phyloP scores from a whole-genome alignment of 2,888 invertebrate genomes.

The Cordilura impudica region DNA sequence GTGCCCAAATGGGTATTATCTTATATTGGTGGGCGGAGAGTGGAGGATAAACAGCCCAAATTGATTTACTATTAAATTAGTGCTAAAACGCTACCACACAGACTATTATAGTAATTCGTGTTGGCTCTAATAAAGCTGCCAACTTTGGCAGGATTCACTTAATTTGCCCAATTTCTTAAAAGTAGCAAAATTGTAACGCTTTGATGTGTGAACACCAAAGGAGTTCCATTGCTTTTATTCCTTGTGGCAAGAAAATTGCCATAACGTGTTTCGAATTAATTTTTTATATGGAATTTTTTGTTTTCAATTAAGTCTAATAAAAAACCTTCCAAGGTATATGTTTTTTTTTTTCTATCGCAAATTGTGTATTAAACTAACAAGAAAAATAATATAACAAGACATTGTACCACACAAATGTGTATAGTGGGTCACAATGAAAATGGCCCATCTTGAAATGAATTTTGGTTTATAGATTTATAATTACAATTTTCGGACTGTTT shows the following conservation, averaged over 20 bases:
- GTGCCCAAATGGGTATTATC: slow-evolving; percentile 46
- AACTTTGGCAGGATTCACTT: slow-evolving; percentile 30
- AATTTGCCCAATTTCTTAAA: slow-evolving; percentile 65
- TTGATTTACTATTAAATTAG: slow-evolving; percentile 76
- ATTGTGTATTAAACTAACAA: not conserved
- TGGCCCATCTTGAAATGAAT: too few species aligned
- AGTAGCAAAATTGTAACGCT: slow-evolving; percentile 61
- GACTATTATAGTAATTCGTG: slow-evolving; percentile 3
- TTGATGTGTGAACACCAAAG: slow-evolving; percentile 65
- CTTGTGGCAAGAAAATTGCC: slow-evolving; percentile 71
- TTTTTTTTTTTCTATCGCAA: slow-evolving; percentile 28
- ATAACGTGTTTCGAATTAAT: slow-evolving; percentile 76
- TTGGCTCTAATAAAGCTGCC: slow-evolving; percentile 32
- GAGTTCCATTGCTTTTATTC: slow-evolving; percentile 58
- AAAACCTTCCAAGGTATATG: not conserved
- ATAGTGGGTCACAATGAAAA: too few species aligned
- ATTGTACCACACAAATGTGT: not conserved
- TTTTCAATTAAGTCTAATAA: slow-evolving; percentile 8
- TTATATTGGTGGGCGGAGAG: slow-evolving; percentile 7
- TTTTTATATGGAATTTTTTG: slow-evolving; percentile 62
- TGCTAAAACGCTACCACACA: slow-evolving; percentile 13
- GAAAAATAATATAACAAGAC: not conserved
- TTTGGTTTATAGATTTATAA: too few species aligned
- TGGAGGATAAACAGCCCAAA: slow-evolving; percentile 66
- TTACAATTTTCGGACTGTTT: too few species aligned